Percentiles rank a stretch among this genome's conserved stretches.
These are phyloP conservation scores for Ichneumoninae sp. DNA, from an alignment of 2,888 invertebrate genomes.

Conservation along the genomic window DNA sequence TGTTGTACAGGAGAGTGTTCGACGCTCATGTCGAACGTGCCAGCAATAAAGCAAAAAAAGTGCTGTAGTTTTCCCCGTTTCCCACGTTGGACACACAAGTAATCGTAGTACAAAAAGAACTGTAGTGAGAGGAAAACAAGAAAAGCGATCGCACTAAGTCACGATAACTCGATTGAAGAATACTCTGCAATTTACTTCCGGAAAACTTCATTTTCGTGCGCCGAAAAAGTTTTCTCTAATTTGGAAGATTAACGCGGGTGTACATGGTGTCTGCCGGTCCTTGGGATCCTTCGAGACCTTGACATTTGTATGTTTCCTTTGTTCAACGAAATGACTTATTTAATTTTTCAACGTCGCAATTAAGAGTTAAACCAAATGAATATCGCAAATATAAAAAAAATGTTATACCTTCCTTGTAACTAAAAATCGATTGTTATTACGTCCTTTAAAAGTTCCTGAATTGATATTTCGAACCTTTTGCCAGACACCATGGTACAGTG, in stretches of 20 bases:
- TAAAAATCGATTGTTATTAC: background rate
- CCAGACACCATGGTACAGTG: background rate
- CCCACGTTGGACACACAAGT: conserved; percentile 21
- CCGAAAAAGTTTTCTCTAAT: background rate
- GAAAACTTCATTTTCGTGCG: background rate
- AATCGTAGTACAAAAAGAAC: conserved; percentile 41
- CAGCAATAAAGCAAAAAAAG: conserved; percentile 49
- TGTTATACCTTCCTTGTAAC: background rate
- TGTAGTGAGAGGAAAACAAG: conserved; percentile 38
- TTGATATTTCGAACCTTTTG: background rate
- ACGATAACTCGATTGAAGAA: conserved; percentile 36
- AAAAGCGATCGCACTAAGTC: conserved; percentile 65
- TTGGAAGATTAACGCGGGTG: background rate
- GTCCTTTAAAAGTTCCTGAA: background rate
- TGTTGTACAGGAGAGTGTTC: conserved; percentile 67
- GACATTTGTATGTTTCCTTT: background rate
- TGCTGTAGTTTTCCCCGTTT: conserved; percentile 24
- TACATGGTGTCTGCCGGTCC: background rate
- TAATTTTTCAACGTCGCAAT: no score
- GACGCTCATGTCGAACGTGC: conserved; percentile 72
- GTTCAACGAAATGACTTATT: no score
- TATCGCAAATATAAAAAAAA: background rate
- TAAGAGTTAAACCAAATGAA: no score
- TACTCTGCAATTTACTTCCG: background rate
- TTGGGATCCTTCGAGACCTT: background rate